These are phyloP conservation scores for Conus betulinus DNA, from an alignment of 1,140 invertebrate genomes.

Conservation along the genomic window DNA sequence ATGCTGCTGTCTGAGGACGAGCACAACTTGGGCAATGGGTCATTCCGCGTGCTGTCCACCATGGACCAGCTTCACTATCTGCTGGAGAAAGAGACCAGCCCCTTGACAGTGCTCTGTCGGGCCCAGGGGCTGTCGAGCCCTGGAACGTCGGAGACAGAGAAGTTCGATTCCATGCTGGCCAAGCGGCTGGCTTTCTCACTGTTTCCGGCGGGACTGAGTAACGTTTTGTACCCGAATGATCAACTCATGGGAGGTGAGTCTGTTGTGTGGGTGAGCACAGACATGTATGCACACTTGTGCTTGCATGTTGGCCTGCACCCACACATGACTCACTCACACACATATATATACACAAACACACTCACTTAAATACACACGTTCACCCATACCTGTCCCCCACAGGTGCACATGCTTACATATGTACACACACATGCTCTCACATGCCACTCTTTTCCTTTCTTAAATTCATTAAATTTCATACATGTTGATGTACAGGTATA, in stretches of 20 bases:
- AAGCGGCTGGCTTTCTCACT: background rate
- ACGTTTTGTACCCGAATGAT: background rate
- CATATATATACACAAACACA: too few relatives aligned
- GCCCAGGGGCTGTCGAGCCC: background rate
- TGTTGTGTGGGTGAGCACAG: background rate
- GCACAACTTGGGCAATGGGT: background rate
- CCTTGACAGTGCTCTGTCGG: constrained; percentile 9
- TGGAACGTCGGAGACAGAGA: background rate
- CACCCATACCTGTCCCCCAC: too few relatives aligned
- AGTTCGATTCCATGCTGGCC: constrained; percentile 13
- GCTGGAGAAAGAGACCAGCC: constrained; percentile 10
- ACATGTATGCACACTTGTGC: too few relatives aligned
- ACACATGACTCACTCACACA: too few relatives aligned
- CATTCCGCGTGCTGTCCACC: background rate
- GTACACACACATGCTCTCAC: too few relatives aligned
- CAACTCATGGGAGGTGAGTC: constrained; percentile 12
- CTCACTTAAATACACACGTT: too few relatives aligned
- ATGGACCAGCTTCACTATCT: constrained; percentile 16
- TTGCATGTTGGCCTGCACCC: too few relatives aligned
- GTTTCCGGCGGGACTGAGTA: background rate
- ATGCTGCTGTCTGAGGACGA: background rate
- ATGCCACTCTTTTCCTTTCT: too few relatives aligned
- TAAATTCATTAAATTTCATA: too few relatives aligned
- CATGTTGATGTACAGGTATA: too few relatives aligned
- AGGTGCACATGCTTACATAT: too few relatives aligned